Conservation (phyloP, 2,888 invertebrate genomes). For the Watsonalla binaria region DNA sequence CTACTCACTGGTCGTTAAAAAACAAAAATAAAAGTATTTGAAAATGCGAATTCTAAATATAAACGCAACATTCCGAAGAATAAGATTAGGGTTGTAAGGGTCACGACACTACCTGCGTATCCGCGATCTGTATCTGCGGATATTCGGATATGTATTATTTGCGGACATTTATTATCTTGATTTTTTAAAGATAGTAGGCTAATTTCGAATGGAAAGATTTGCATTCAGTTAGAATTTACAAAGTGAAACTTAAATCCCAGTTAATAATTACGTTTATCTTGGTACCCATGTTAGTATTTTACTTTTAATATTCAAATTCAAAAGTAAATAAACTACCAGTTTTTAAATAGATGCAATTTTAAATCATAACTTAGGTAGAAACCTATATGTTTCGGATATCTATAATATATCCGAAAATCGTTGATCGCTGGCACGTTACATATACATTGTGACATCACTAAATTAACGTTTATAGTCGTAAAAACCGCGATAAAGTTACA, state of each 20-base stretch:
- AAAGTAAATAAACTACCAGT: no score
- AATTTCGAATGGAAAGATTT: no score
- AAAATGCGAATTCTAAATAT: conserved; percentile 46
- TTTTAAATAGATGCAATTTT: no score
- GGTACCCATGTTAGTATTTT: no score
- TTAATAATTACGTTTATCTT: no score
- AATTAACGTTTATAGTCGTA: conserved; percentile 9
- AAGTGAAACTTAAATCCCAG: no score
- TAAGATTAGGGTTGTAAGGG: conserved; percentile 31
- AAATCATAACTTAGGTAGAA: no score
- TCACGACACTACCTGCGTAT: not conserved
- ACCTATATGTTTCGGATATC: no score
- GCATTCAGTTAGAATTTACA: no score
- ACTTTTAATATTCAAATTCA: no score
- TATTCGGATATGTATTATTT: not conserved
- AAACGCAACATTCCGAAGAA: conserved; percentile 38
- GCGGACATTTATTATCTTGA: no score
- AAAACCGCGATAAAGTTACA: conserved; percentile 40
- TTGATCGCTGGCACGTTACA: not conserved
- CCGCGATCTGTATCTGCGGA: not conserved
- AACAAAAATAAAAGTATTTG: conserved; percentile 28
- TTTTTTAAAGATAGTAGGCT: no score
- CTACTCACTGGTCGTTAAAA: conserved; percentile 17
- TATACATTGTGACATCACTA: conserved; percentile 11
- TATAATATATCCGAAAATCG: not conserved